Base-by-base conservation (phyloP, 1,140 invertebrate species). In the Harpegnathos saltator region DNA sequence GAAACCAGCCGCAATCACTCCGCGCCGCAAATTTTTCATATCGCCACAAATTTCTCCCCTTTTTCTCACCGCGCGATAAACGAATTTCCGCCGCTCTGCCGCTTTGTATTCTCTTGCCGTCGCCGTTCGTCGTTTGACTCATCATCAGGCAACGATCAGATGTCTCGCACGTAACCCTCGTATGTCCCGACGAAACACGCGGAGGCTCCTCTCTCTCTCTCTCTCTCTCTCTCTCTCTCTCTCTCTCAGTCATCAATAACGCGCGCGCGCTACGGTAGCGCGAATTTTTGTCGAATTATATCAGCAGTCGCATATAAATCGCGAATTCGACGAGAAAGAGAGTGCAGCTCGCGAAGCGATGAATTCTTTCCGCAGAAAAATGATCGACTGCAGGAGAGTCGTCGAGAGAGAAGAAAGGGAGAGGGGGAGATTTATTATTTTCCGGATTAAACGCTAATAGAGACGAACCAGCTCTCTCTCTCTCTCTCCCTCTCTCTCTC, bases 401-500 rank as follows among this genome's bases (percentile, higher is more conserved):
- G n/a, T n/a, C n/a, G n/a, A n/a, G n/a, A n/a, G n/a, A n/a, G n/a
- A n/a, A n/a, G n/a, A n/a, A n/a, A n/a, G 29, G 29, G 29, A 2
- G 50, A 11, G 12, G 26, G 5, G n/a, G 1, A 54, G 14, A 56
- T 69, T 26, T 38, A 78, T 69, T 56, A 58, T 78, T 69, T 68
- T 68, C 22, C 17, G 19, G 12, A 54, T 68, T 44, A 68, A 52
- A 0, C 15, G 44, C 4, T 50, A 68, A 56, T 63, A 75, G 63
- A 63, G 11, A 1, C 24, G n/a, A 11, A 1, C 38, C 62, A 9
- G 29, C 29, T 5, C 29, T 33, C 5, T 33, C 5, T 3, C 29
- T n/a, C n/a, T n/a, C n/a, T n/a, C n/a, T n/a, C n/a, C n/a, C n/a
- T n/a, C n/a, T n/a, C n/a, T n/a, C n/a, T n/a, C n/a, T n/a, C n/a